Evolutionary conservation across 2,113 vertebrate genomes (phyloP), one percentile per base, ranked within the genome.

Genomic region (Poeciliopsis prolifica): DNA sequence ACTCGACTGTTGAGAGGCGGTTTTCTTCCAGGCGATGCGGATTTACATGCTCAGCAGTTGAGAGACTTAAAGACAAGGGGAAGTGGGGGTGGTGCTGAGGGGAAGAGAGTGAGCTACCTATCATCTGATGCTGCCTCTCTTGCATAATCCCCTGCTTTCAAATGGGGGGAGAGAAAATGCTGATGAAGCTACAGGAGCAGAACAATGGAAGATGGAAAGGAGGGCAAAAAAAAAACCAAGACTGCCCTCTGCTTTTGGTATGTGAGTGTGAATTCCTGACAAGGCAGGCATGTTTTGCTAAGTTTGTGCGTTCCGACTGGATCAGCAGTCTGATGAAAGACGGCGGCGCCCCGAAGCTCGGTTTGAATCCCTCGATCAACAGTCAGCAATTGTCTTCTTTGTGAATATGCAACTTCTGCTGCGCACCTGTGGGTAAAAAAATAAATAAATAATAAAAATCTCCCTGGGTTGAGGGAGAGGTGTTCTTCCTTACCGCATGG

Each of bases 261-360:
- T 83, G 88, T 92, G 88, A 89, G 75, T 89, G 79, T 83, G 88
- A 92, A 92, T 74, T 88, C 89, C 92, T 92, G 92, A 93, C 89
- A 85, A 86, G 84, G 92, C 90, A 88, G 84, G 86, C 82, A 64
- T 82, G 74, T 81, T 11, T 82, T 68, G 85, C 77, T 68, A 80
- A 86, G 87, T 91, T 90, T 91, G 82, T 62, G 42, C 68, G 58
- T 86, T 92, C 86, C 72, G 82, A 87, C 86, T 79, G 78, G 72
- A 85, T 93, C 91, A 93, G 92, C 92, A 88, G 87, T 91, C 75
- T 84, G 75, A 90, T 89, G 80, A 90, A 92, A 92, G 84, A 75
- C 71, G n/a, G 51, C 2, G 68, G 65, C 81, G 84, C 77, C 86
- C 76, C 70, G 68, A 79, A 88, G 85, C 80, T 84, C 74, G 2